phyloP scores from a whole-genome alignment of 2,888 invertebrate species.

The Chrysotoxum bicinctum region DNA sequence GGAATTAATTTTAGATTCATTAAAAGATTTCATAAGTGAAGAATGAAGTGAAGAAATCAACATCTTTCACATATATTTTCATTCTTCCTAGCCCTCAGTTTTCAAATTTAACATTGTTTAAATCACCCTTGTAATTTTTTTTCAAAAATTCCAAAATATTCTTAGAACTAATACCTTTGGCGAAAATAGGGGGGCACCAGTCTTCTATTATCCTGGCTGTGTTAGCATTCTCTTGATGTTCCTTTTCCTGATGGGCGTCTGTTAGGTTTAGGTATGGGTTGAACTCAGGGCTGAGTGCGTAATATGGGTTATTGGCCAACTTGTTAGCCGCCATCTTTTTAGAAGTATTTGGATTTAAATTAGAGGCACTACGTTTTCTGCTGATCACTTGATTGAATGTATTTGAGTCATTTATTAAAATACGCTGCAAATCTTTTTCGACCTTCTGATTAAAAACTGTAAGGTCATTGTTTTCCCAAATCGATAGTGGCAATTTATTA shows the following conservation, averaged over 20 bases:
- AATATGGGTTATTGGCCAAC: no score
- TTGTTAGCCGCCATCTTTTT: no score
- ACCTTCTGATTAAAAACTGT: no score
- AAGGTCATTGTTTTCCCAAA: no score
- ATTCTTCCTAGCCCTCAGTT: neutral
- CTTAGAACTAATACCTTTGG: neutral
- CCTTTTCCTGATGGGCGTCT: neutral
- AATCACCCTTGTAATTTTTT: neutral
- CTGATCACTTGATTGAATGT: no score
- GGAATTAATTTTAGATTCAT: neutral
- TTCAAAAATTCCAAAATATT: neutral
- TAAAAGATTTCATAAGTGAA: neutral
- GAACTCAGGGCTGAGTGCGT: no score
- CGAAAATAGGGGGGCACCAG: neutral
- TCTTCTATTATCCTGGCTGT: neutral
- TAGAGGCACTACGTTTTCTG: no score
- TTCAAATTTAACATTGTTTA: neutral
- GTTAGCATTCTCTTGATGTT: neutral
- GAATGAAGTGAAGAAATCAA: neutral
- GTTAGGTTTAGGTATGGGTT: no score
- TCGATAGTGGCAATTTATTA: no score
- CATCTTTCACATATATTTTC: neutral
- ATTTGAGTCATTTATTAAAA: no score
- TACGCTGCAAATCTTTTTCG: no score
- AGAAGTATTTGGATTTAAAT: no score